Evolutionary conservation across 1,140 invertebrate genomes (phyloP).

Genomic region (Penaeus indicus): DNA sequence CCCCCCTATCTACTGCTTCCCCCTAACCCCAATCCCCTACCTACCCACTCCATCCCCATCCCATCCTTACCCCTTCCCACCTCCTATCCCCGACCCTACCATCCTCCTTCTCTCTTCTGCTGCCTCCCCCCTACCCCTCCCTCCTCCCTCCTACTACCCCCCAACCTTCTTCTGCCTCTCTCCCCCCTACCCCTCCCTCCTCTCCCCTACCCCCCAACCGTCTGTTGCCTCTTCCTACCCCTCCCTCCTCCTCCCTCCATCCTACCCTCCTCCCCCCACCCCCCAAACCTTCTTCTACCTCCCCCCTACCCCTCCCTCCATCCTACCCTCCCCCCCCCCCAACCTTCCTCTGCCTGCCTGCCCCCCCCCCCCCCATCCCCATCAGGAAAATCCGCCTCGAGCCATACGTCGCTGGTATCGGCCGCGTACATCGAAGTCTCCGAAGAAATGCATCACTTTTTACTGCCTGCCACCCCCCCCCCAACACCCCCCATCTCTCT

Average conservation of each 20-base stretch:
- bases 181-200: background rate
- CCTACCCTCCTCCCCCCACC: background rate
- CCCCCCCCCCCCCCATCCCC: background rate
- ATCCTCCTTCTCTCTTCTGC: background rate
- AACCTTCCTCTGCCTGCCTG: background rate
- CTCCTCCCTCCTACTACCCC: background rate
- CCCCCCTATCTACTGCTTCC: background rate
- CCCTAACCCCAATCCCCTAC: background rate
- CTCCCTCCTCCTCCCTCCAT: background rate
- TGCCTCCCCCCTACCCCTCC: background rate
- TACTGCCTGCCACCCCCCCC: slow-evolving; percentile 1
- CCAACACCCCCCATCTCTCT: background rate
- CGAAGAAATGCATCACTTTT: slow-evolving; percentile 56
- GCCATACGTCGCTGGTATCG: slow-evolving; percentile 60
- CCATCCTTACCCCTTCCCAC: background rate
- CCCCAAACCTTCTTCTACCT: background rate
- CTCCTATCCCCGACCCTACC: background rate
- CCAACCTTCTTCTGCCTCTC: background rate
- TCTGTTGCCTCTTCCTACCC: background rate
- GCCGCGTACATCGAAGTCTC: slow-evolving; percentile 36
- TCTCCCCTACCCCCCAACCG: background rate
- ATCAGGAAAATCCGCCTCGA: slow-evolving; percentile 26
- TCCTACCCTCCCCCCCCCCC: background rate
- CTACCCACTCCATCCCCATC: background rate
- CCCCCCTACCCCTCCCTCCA: background rate